Base-by-base conservation (phyloP, 2,113 vertebrate species). In the Piprites chloris region DNA sequence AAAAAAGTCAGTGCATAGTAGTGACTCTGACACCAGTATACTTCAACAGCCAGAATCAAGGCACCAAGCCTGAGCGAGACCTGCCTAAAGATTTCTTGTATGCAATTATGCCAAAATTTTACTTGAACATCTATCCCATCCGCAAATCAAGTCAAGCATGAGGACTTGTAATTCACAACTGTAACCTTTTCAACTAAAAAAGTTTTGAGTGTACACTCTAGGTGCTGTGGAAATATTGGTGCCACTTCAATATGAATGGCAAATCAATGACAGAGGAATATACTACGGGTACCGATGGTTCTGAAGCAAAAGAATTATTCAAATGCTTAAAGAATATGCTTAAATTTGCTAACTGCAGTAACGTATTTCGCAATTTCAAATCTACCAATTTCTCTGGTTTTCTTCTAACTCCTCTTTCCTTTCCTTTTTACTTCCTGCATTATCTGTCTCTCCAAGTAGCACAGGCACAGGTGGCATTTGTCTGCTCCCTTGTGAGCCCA, bases 391-490 rank as follows among this genome's bases (percentile, higher is more conserved):
- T 85, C 30, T 50, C 46, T 58, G 9, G 1, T 73, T 71, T 93
- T 55, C 42, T 78, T 28, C 17, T 27, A 59, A 37, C 10, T 72
- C 11, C 21, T 56, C 22, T 58, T 77, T 92, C 44, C 47, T 61
- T 83, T n/a, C 6, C n/a, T 47, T 75, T 63, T 78, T 33, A 49
- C 32, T 71, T 75, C 32, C 35, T 84, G 3, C 27, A 69, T 71
- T 72, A 78, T 67, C 46, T 80, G 7, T 24, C 32, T 71, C 58
- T 68, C 72, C n/a, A 46, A 20, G 46, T 3, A 78, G 41, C 63
- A 35, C 1, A 0, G 8, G 13, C 39, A 15, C 9, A 35, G 12
- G 52, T 20, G 26, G 14, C n/a, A n/a, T n/a, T n/a, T 10, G 3
- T 9, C 41, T 11, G 3, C 8, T 67, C 61, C 66, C 1, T 67